Percentiles rank a stretch among this genome's conserved stretches.
Evolutionary conservation across 2,113 vertebrate genomes (phyloP).

Genomic region (Acanthisitta chloris): DNA sequence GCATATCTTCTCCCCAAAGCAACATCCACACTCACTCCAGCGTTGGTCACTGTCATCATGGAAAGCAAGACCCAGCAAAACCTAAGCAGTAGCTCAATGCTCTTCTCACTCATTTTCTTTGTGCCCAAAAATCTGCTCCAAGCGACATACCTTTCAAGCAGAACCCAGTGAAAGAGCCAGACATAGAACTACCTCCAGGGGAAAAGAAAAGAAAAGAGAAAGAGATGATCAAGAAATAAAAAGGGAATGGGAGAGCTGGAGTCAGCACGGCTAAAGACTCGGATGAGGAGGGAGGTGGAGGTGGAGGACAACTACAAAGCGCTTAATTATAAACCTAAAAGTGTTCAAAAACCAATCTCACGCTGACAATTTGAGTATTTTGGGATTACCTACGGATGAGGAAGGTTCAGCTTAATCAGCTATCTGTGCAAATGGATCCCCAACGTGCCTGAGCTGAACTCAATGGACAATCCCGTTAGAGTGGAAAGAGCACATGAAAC

Average conservation of each 20-base stretch:
- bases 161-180: neutral
- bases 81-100: rapidly evolving
- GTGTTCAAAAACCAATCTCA: constrained; percentile 42
- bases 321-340: constrained; percentile 33
- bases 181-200: neutral
- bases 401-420: constrained; percentile 58
- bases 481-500: constrained; percentile 52
- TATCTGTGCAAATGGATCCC: constrained; percentile 27
- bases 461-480: constrained; percentile 56
- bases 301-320: constrained; percentile 25
- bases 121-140: neutral
- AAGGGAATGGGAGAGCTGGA: neutral
- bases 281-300: neutral
- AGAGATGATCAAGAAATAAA: neutral
- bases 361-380: constrained; percentile 21
- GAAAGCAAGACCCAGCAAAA: neutral
- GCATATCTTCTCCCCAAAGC: neutral
- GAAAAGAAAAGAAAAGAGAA: neutral
- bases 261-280: neutral
- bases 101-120: neutral
- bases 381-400: constrained; percentile 63
- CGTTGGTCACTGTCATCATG: neutral
- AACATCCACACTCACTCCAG: rapidly evolving
- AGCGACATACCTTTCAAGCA: neutral
- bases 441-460: neutral